Evolutionary conservation across 2,113 vertebrate genomes (phyloP).

Genomic region (Ifrita kowaldi): DNA sequence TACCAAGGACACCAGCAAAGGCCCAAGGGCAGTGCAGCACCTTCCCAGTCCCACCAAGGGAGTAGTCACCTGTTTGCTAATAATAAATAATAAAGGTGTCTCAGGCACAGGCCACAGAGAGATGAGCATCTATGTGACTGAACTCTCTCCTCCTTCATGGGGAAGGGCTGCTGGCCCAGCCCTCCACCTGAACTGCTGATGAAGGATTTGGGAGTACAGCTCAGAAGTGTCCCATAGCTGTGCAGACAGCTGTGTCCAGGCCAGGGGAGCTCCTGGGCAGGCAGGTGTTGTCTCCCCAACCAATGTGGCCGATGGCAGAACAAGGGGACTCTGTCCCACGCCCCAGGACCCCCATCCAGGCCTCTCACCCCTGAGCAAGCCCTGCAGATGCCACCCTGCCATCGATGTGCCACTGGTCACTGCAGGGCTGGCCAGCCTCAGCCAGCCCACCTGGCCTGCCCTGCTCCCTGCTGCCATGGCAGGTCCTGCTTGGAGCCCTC

Average conservation of each 20-base stretch:
- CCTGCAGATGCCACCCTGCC: neutral
- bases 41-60: neutral
- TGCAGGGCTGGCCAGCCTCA: neutral
- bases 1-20: neutral
- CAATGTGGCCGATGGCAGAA: neutral
- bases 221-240: neutral
- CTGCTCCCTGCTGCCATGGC: rapidly evolving
- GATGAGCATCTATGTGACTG: neutral
- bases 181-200: neutral
- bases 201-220: neutral
- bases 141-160: neutral
- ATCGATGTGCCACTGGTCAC: rapidly evolving
- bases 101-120: neutral
- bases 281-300: rapidly evolving
- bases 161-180: neutral
- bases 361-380: rapidly evolving
- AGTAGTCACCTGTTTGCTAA: neutral
- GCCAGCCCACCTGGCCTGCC: rapidly evolving
- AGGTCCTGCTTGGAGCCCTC: rapidly evolving
- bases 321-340: neutral
- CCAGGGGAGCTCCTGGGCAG: neutral
- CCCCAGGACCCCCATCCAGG: neutral
- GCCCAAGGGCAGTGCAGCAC: neutral
- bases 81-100: too few species aligned
- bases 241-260: rapidly evolving